phyloP scores from a whole-genome alignment of 2,888 invertebrate genomes.

The Automeris io region DNA sequence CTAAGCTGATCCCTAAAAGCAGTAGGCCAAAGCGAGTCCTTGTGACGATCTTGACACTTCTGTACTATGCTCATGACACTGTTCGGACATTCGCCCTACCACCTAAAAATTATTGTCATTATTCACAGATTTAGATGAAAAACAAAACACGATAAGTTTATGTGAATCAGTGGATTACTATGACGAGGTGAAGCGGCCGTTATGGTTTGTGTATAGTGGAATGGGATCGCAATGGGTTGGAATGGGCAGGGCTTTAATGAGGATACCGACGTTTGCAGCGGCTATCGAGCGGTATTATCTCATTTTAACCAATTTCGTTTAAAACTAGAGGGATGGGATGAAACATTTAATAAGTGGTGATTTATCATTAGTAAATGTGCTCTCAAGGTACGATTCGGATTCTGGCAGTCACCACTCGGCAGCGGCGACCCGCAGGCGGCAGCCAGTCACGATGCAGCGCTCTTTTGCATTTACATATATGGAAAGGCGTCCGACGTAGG shows the following conservation, averaged over 20 bases:
- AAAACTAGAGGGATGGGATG: no score
- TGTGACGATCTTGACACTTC: no score
- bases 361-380: no score
- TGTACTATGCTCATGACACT: constrained; percentile 21
- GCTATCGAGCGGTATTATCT: constrained; percentile 41
- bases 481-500: no score
- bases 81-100: constrained; percentile 77
- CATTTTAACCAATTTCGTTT: no score
- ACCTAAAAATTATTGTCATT: constrained; percentile 78
- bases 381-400: background rate
- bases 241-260: constrained; percentile 77
- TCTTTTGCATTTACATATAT: no score
- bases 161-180: constrained; percentile 20
- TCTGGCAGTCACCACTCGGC: background rate
- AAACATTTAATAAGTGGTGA: no score
- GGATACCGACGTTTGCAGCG: constrained; percentile 67
- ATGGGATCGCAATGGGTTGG: constrained; percentile 81
- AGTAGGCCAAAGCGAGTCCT: no score
- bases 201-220: constrained; percentile 81
- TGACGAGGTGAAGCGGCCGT: constrained; percentile 42
- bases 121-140: constrained; percentile 14
- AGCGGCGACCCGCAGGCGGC: no score
- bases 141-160: constrained; percentile 15
- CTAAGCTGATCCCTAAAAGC: no score
- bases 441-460: no score